phyloP scores from a whole-genome alignment of 2,888 invertebrate genomes.

The Leptinotarsa haldemani region DNA sequence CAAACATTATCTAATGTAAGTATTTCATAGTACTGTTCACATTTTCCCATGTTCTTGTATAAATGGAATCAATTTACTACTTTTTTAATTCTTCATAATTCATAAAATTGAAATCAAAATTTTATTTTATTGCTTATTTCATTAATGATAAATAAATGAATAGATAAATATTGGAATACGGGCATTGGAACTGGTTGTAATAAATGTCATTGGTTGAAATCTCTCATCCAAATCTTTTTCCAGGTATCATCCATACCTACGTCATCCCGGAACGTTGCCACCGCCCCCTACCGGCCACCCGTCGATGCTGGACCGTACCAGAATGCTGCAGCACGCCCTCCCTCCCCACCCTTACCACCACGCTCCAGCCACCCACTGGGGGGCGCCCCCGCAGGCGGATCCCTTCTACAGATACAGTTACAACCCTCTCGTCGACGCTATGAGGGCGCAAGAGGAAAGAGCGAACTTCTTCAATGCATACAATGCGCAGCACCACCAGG shows the following conservation, averaged over 20 bases:
- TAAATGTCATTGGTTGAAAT: too few species aligned
- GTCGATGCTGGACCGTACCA: slow-evolving; percentile 66
- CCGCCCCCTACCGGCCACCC: slow-evolving; percentile 64
- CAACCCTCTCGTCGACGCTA: slow-evolving; percentile 83
- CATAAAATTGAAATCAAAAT: too few species aligned
- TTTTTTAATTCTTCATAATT: too few species aligned
- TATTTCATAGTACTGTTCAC: too few species aligned
- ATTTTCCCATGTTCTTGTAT: too few species aligned
- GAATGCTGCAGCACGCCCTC: slow-evolving; percentile 66
- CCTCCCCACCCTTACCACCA: slow-evolving; percentile 67
- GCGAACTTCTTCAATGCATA: slow-evolving; percentile 82
- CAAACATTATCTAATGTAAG: too few species aligned
- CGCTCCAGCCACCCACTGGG: slow-evolving; percentile 63
- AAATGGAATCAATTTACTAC: too few species aligned
- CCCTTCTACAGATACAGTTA: slow-evolving; percentile 77
- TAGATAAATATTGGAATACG: too few species aligned
- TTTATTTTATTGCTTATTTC: too few species aligned
- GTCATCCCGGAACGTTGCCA: slow-evolving; percentile 69
- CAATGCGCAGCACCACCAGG: slow-evolving; percentile 53
- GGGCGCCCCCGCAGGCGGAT: slow-evolving; percentile 61
- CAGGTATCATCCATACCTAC: slow-evolving; percentile 68
- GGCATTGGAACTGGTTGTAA: too few species aligned
- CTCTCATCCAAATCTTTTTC: background rate
- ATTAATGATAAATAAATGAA: too few species aligned
- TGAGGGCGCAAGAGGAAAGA: slow-evolving; percentile 82